Conservation (phyloP, 2,888 invertebrate genomes). For the Mamestra brassicae region DNA sequence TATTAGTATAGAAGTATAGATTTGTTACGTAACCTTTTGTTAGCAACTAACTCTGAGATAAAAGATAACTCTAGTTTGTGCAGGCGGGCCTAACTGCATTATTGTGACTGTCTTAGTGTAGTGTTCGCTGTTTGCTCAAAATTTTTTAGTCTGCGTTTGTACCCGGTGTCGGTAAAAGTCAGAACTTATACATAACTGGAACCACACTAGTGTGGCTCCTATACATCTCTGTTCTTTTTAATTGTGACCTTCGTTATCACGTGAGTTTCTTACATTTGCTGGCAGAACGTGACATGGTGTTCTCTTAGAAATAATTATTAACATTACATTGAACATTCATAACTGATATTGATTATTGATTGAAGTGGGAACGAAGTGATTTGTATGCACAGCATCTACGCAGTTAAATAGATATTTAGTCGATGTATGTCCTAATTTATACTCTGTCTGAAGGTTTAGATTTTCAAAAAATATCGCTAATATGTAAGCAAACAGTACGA, state of each 20-base stretch:
- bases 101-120: no score
- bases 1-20: no score
- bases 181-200: neutral
- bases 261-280: neutral
- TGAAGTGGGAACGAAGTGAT: conserved; percentile 5
- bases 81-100: neutral
- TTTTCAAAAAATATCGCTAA: neutral
- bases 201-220: neutral
- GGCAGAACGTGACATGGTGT: neutral
- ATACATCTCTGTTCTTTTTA: neutral
- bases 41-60: no score
- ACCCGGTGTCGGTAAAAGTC: no score
- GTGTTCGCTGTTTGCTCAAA: neutral
- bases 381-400: neutral
- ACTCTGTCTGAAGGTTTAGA: no score
- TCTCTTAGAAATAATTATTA: conserved; percentile 2
- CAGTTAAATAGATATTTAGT: neutral
- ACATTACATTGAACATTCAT: conserved; percentile 7
- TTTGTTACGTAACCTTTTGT: no score
- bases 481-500: neutral
- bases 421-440: neutral
- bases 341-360: neutral
- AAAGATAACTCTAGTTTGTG: no score
- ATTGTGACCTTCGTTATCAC: neutral
- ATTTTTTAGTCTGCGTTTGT: no score